Evolutionary conservation across 2,888 invertebrate genomes (phyloP), one percentile per base, ranked within the genome.

Genomic region (Drosophila helvetica): DNA sequence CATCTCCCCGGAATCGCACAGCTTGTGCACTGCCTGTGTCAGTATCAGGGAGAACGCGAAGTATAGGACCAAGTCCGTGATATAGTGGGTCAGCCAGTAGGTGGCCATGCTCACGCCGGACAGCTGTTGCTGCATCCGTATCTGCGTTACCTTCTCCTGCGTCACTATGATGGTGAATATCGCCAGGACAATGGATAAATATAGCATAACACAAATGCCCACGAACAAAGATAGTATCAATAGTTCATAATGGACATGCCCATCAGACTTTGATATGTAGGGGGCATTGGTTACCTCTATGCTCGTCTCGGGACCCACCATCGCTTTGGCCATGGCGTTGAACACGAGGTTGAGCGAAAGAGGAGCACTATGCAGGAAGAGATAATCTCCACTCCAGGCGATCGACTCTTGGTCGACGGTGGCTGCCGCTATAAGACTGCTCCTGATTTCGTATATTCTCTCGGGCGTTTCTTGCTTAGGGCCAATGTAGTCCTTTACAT

Each of bases 51-150:
- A 33, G 30, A 45, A 38, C 3, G 33, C 7, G 4, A 50, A 17
- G 22, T 19, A 68, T 9, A 68, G 18, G 30, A 38, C 5, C 10
- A 50, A 27, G 45, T 86, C 84, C 51, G 72, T 95, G 0, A 95
- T 46, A n/a, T 94, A 94, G 0, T 95, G 94, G 0, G 94, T 93
- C 4, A 93, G 81, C 96, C 96, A 96, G 91, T 95, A 94, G 5
- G 94, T 93, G 0, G 92, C 89, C 0, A 95, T 94, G 72, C 94
- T 93, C 0, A 95, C 93, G 0, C 96, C 96, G 2, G 95, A 94
- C 0, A 96, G 95, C 79, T 94, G 94, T 86, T 96, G 96, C 27
- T 96, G 92, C 68, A 96, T 93, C 88, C 96, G 96, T 0, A 95
- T 94, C 53, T 95, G 94, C 42, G 93, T 93, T 0, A 5, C 94